These are phyloP conservation scores for Phaetusa simplex DNA, from an alignment of 2,113 vertebrate species.

Conservation along the genomic window DNA sequence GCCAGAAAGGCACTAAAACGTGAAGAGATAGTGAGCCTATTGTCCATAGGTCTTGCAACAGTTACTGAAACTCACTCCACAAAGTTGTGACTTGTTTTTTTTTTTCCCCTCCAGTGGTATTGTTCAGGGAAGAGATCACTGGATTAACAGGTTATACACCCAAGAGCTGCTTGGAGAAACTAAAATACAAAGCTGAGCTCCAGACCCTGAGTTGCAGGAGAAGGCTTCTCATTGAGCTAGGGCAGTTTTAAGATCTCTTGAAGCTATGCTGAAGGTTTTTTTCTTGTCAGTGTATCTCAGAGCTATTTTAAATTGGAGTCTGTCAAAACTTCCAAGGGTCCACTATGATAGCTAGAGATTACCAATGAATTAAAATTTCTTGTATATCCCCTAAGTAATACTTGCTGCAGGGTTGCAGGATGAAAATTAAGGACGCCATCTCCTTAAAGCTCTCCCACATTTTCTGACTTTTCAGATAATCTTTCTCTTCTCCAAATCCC, in stretches of 20 bases:
- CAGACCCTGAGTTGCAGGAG: background rate
- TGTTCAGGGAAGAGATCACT: background rate
- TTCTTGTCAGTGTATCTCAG: background rate
- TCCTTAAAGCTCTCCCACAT: background rate
- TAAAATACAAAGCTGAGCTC: background rate
- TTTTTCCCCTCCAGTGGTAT: background rate
- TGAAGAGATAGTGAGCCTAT: background rate
- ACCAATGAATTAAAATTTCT: conserved; percentile 25
- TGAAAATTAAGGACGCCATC: conserved; percentile 3
- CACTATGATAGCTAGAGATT: conserved; percentile 13
- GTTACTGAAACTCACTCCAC: background rate
- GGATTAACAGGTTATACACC: background rate
- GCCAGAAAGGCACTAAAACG: background rate
- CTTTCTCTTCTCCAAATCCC: background rate
- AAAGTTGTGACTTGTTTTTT: background rate
- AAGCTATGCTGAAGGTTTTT: background rate
- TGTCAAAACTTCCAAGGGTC: background rate
- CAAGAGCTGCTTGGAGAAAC: background rate
- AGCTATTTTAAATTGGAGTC: conserved; percentile 9
- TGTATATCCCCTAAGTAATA: background rate
- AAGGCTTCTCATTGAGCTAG: background rate
- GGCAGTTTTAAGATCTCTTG: background rate
- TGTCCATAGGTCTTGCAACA: background rate
- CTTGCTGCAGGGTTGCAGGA: background rate
- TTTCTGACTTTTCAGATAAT: conserved; percentile 28